A percentile compares a stretch with the other conserved stretches of the same genome.
Evolutionary conservation across 2,113 vertebrate species (phyloP).

Genomic region (Mesoclemmys tuberculata): DNA sequence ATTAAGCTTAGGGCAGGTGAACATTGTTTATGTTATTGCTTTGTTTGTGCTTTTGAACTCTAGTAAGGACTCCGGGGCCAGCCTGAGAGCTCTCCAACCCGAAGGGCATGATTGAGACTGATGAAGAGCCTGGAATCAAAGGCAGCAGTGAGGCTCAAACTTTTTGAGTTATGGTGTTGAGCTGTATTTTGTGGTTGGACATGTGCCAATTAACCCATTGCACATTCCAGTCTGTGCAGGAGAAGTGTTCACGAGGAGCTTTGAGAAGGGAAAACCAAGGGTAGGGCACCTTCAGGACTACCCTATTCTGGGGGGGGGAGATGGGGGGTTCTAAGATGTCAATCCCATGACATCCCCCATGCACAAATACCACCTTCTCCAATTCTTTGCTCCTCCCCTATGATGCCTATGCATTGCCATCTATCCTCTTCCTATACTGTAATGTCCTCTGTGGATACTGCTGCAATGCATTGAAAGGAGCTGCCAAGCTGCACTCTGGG

Average conservation of each 20-base stretch:
- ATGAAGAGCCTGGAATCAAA: not conserved
- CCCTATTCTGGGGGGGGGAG: not conserved
- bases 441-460: not conserved
- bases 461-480: not conserved
- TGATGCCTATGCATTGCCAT: not conserved
- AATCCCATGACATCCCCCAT: not conserved
- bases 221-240: not conserved
- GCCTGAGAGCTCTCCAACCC: not conserved
- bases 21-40: not conserved
- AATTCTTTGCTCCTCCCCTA: not conserved
- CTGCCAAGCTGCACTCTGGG: too few species aligned
- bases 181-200: not conserved
- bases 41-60: not conserved
- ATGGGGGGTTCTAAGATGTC: not conserved
- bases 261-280: not conserved
- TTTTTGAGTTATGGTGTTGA: not conserved
- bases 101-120: not conserved
- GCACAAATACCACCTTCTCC: not conserved
- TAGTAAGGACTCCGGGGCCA: not conserved
- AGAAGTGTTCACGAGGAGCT: not conserved
- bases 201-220: not conserved
- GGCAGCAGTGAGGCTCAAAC: not conserved
- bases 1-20: not conserved
- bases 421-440: not conserved
- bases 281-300: not conserved